Conservation (phyloP, 2,113 vertebrate species). For the Rhinolophus ferrumequinum region DNA sequence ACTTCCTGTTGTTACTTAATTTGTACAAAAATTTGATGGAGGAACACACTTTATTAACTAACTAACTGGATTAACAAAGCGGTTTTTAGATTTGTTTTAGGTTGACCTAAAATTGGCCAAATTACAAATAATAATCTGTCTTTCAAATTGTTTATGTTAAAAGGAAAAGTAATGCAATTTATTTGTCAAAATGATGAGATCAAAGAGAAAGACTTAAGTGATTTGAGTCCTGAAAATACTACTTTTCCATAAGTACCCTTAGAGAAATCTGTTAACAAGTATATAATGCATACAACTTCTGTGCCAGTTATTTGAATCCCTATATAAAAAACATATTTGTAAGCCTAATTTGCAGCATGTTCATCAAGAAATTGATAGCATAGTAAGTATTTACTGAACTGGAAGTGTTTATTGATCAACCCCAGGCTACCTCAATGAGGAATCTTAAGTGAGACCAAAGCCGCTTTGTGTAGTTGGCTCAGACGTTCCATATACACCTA, state of each 20-base stretch:
- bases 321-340: not conserved
- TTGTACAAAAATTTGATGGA: not conserved
- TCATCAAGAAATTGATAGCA: not conserved
- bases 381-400: not conserved
- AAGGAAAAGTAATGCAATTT: not conserved
- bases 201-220: not conserved
- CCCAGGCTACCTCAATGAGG: no score
- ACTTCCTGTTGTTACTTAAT: not conserved
- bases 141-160: not conserved
- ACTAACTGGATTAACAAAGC: not conserved
- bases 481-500: rapidly evolving
- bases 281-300: not conserved
- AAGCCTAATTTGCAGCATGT: not conserved
- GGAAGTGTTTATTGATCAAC: not conserved
- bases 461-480: not conserved
- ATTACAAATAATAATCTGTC: not conserved
- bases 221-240: not conserved
- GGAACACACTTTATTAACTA: not conserved
- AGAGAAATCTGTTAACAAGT: not conserved
- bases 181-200: not conserved
- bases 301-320: not conserved
- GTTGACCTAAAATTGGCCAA: not conserved
- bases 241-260: not conserved
- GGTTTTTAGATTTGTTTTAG: not conserved
- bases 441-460: not conserved